Evolutionary conservation across 2,797 vertebrate genomes (phyloP), one percentile per base, ranked within the genome.

Genomic region (Sebastiscus tertius): DNA sequence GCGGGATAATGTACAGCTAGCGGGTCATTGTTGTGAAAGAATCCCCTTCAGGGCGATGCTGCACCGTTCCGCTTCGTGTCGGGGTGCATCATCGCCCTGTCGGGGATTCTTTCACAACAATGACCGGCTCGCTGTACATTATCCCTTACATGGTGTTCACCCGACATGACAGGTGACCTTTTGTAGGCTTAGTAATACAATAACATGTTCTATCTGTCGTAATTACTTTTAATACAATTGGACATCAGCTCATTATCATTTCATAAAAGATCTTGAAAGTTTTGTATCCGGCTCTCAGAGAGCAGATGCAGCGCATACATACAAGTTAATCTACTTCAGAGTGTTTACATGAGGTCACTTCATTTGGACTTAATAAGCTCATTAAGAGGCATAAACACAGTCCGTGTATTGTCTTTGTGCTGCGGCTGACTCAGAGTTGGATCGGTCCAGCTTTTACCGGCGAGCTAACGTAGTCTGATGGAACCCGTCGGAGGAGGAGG

Each of bases 331-430:
- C 72, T 33, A 7, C 82, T 55, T 61, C 64, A 63, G 63, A 46
- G 68, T 90, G 88, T 92, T 92, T 90, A 81, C 55, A 74, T 87
- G 87, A 87, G 72, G 36, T 87, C 86, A 88, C 55, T 33, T 70
- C 63, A 54, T 77, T 75, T 80, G 80, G 66, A 64, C 27, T 67
- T 77, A 80, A 82, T 83, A 77, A 76, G 76, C 72, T 89, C 70
- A 72, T 84, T 80, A 79, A 77, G 66, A 54, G 82, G 70, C 62
- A 22, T 89, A 85, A 88, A 87, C 70, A 84, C 68, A 74, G 65
- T 22, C 31, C 5, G 4, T 62, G 59, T 31, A 42, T 85, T 60
- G 77, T 84, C 68, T 78, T 55, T 52, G 72, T 75, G 70, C 52
- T 75, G 49, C 5, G 52, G 22, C 89, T 77, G 73, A 84, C 70